phyloP scores from a whole-genome alignment of 2,797 vertebrate species.

The Aldrovandia affinis region DNA sequence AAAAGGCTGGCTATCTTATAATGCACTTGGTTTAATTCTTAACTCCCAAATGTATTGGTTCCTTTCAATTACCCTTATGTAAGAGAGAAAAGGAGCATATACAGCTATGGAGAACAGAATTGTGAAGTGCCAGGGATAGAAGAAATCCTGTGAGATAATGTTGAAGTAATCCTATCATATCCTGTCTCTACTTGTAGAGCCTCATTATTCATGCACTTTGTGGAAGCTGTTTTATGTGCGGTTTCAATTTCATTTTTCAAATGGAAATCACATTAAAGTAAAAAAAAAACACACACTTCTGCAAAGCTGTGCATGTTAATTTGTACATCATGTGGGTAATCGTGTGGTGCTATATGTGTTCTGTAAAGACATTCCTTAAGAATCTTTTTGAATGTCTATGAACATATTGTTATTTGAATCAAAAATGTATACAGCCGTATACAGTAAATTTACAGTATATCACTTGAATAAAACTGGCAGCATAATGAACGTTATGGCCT shows the following conservation, averaged over 20 bases:
- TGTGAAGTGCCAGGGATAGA: not conserved
- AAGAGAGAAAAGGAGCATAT: no score
- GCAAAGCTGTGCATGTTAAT: constrained; percentile 2
- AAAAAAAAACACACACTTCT: not conserved
- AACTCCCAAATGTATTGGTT: no score
- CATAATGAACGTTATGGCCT: not conserved
- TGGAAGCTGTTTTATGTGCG: not conserved
- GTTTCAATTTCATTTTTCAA: constrained; percentile 1
- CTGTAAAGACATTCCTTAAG: not conserved
- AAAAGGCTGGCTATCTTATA: no score
- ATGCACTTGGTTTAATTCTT: no score
- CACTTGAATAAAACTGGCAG: not conserved
- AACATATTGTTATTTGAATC: not conserved
- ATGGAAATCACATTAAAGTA: not conserved
- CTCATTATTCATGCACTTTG: not conserved
- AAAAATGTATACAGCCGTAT: not conserved
- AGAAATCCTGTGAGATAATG: not conserved
- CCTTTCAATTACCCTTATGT: no score
- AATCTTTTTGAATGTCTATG: not conserved
- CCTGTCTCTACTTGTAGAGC: not conserved
- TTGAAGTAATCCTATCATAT: constrained; percentile 8
- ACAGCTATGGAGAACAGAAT: no score
- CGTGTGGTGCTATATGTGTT: not conserved
- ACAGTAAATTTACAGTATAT: no score
- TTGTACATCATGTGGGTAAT: not conserved